Evolutionary conservation across 2,888 invertebrate species (phyloP).

Genomic region (Lagria hirta): DNA sequence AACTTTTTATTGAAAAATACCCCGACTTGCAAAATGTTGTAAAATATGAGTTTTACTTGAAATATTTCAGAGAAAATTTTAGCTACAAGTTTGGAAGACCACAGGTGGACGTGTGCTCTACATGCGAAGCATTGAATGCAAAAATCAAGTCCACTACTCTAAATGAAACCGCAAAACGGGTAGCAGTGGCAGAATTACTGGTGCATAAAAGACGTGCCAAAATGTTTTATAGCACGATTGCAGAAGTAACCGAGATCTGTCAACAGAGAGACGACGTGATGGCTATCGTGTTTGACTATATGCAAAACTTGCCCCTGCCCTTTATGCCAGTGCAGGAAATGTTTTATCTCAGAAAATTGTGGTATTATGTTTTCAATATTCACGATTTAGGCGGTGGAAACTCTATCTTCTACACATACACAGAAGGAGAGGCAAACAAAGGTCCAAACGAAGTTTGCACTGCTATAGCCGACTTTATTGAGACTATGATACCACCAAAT

Average conservation of each 20-base stretch:
- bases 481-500: no score
- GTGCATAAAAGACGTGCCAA: slow-evolving; percentile 32
- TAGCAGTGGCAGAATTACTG: slow-evolving; percentile 31
- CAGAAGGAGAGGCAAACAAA: no score
- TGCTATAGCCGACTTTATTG: no score
- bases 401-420: no score
- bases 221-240: slow-evolving; percentile 30
- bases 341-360: no score
- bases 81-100: slow-evolving; percentile 24
- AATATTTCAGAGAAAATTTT: slow-evolving; percentile 29
- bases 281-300: no score
- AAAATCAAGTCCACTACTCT: slow-evolving; percentile 25
- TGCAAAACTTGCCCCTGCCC: no score
- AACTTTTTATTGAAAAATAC: not conserved
- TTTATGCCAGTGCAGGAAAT: no score
- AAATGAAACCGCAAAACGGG: slow-evolving; percentile 31
- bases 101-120: slow-evolving; percentile 27
- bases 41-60: slow-evolving; percentile 26
- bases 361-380: no score
- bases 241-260: slow-evolving; percentile 23
- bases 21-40: slow-evolving; percentile 10
- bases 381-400: no score
- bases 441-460: no score
- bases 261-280: no score
- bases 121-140: slow-evolving; percentile 24